These are phyloP conservation scores for Stichodactyla mertensii DNA, from an alignment of 64 coral and sea anemone genomes.

Conservation along the genomic window DNA sequence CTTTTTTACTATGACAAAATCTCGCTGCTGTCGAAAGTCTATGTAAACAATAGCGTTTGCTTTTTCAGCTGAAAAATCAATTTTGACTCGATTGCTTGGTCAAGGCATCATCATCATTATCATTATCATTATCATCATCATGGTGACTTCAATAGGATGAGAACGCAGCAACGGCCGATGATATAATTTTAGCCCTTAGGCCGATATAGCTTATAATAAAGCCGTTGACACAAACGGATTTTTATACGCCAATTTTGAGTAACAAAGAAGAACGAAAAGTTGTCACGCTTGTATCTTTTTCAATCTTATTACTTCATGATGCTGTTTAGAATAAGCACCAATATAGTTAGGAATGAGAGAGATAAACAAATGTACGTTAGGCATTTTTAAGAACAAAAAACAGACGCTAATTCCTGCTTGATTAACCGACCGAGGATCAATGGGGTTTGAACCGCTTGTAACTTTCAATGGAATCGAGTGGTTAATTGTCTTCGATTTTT, in stretches of 20 bases:
- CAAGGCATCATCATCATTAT: background rate
- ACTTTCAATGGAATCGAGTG: background rate
- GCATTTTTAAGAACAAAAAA: background rate
- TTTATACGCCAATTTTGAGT: background rate
- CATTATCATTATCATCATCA: background rate
- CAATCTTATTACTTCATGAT: too few relatives aligned
- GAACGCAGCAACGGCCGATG: background rate
- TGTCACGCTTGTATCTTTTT: too few relatives aligned
- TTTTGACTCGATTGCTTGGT: background rate
- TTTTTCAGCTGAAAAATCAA: background rate
- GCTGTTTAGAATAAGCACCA: too few relatives aligned
- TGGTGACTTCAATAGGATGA: background rate
- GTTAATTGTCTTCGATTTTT: too few relatives aligned
- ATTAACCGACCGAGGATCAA: background rate
- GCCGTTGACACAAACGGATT: background rate
- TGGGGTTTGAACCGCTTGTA: background rate
- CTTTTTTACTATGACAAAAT: background rate
- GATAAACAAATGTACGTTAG: background rate
- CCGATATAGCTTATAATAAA: background rate
- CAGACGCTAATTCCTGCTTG: background rate
- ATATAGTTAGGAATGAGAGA: too few relatives aligned
- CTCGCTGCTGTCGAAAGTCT: background rate
- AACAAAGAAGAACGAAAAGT: background rate
- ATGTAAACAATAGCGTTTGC: background rate
- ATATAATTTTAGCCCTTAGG: background rate